A percentile compares a stretch with the other conserved stretches of the same genome.
phyloP scores from a whole-genome alignment of 2,888 invertebrate species.

The Apotomis capreana region DNA sequence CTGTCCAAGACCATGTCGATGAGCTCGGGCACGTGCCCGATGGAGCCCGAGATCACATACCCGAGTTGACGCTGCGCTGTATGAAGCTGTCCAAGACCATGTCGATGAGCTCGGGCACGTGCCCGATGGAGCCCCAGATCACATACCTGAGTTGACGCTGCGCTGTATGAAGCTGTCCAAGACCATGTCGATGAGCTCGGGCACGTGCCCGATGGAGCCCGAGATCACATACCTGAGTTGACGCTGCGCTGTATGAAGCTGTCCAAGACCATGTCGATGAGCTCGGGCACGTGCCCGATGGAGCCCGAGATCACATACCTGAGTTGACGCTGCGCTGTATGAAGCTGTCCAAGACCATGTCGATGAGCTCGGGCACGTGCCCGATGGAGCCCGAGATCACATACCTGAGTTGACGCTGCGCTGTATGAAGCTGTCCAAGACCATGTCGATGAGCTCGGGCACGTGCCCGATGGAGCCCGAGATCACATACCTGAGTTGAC shows the following conservation, averaged over 20 bases:
- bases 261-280: slow-evolving; percentile 98
- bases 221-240: slow-evolving; percentile 96
- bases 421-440: slow-evolving; percentile 97
- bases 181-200: slow-evolving; percentile 98
- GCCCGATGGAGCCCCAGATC: slow-evolving; percentile 98
- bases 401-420: slow-evolving; percentile 93
- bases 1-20: slow-evolving; percentile 98
- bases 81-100: slow-evolving; percentile 98
- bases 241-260: slow-evolving; percentile 97
- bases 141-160: slow-evolving; percentile 92
- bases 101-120: slow-evolving; percentile 96
- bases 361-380: slow-evolving; percentile 96
- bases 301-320: slow-evolving; percentile 99
- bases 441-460: slow-evolving; percentile 97
- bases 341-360: slow-evolving; percentile 98
- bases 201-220: slow-evolving; percentile 97
- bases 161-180: slow-evolving; percentile 97
- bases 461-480: slow-evolving; percentile 98
- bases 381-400: slow-evolving; percentile 99
- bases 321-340: slow-evolving; percentile 94
- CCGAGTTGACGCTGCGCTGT: slow-evolving; percentile 93
- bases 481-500: slow-evolving; percentile 95
- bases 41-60: slow-evolving; percentile 99
- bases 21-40: slow-evolving; percentile 96
- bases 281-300: slow-evolving; percentile 96